A percentile compares a stretch with the other conserved stretches of the same genome.
These are phyloP conservation scores for Heterohyrax brucei DNA, from an alignment of 2,797 vertebrate genomes.

Conservation along the genomic window DNA sequence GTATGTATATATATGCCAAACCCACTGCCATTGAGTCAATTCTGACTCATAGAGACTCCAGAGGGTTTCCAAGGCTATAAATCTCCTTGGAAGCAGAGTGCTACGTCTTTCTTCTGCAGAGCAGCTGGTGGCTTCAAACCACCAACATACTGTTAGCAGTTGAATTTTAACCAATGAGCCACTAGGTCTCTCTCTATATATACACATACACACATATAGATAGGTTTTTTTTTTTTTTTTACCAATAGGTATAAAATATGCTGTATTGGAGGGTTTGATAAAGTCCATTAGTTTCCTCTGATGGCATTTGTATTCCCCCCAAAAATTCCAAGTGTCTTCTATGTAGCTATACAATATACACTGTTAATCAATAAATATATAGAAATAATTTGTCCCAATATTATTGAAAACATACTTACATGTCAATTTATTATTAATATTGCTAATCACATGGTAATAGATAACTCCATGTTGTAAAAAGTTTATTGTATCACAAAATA, in stretches of 20 bases:
- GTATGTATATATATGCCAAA: too few species aligned
- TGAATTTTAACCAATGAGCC: too few species aligned
- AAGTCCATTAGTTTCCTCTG: neutral
- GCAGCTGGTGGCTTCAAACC: too few species aligned
- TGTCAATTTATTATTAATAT: neutral
- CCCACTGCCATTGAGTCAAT: too few species aligned
- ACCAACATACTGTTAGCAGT: too few species aligned
- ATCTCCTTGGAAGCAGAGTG: too few species aligned
- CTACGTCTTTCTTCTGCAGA: too few species aligned
- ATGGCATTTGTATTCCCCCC: neutral
- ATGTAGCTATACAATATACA: neutral
- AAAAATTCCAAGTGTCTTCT: neutral
- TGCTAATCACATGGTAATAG: neutral
- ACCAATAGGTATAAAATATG: neutral
- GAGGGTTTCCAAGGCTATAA: too few species aligned
- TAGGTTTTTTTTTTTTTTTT: neutral
- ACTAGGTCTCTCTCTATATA: too few species aligned
- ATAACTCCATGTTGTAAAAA: neutral
- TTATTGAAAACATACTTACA: neutral
- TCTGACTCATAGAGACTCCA: too few species aligned
- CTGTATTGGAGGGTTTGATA: neutral
- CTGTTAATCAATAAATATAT: constrained; percentile 34
- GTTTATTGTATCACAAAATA: neutral
- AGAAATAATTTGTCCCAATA: neutral
- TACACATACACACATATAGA: neutral